phyloP scores from a whole-genome alignment of 1,140 invertebrate genomes.

The Pseudomyrmex concolor region DNA sequence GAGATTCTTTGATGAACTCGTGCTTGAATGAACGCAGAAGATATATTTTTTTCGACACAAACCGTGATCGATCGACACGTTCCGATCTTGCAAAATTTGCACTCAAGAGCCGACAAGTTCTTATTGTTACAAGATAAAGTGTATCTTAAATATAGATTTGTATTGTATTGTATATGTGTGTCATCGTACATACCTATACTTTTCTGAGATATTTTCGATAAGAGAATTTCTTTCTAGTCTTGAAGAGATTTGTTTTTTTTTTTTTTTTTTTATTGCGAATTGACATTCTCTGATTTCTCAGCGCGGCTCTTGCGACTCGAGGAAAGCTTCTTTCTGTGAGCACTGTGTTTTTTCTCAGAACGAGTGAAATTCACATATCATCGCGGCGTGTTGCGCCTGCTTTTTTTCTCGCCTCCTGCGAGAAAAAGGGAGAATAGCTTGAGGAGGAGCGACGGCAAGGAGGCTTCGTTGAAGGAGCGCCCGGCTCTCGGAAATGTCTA shows the following conservation, averaged over 20 bases:
- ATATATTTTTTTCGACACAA: not conserved
- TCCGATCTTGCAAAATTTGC: not conserved
- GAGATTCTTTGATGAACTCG: not conserved
- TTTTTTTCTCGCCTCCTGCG: constrained; percentile 9
- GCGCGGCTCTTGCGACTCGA: constrained; percentile 41
- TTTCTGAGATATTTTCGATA: not conserved
- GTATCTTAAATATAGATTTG: not conserved
- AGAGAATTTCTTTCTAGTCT: not conserved
- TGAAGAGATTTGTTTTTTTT: not conserved
- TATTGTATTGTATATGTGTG: not conserved
- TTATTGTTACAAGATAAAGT: not conserved
- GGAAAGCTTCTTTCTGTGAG: constrained; percentile 63
- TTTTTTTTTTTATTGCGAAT: too few species aligned
- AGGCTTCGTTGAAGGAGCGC: constrained; percentile 18
- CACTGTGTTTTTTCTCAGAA: constrained; percentile 67
- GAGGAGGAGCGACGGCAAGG: constrained; percentile 34
- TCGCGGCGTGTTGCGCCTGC: constrained; percentile 17
- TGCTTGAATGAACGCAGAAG: not conserved
- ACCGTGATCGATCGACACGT: too few species aligned
- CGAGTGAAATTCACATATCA: constrained; percentile 11
- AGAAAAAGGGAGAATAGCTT: constrained; percentile 47
- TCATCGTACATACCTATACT: not conserved
- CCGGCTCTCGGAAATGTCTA: constrained; percentile 31
- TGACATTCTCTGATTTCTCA: constrained; percentile 26
- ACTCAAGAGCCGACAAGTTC: not conserved